Evolutionary conservation across 2,888 invertebrate species (phyloP).

Genomic region (Theretra japonica): DNA sequence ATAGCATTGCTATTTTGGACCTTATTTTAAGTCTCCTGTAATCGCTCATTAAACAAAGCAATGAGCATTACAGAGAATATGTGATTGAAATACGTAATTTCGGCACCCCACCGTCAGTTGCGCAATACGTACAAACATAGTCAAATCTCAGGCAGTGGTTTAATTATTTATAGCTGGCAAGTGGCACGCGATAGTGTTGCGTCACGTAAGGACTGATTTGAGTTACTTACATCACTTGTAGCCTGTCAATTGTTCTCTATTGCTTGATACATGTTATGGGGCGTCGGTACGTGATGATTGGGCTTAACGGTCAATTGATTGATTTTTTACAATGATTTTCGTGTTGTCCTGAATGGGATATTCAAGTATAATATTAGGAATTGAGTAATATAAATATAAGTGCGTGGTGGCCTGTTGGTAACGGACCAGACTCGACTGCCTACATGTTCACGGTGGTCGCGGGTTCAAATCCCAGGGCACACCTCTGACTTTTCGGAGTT

Average conservation of each 20-base stretch:
- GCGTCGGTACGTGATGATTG: neutral
- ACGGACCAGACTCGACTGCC: no score
- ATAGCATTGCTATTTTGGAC: no score
- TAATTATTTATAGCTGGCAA: conserved; percentile 12
- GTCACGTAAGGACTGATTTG: conserved; percentile 3
- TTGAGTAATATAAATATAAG: no score
- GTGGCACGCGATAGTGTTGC: conserved; percentile 11
- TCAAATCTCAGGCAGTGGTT: neutral
- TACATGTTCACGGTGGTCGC: no score
- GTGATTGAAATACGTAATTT: neutral
- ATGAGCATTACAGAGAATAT: neutral
- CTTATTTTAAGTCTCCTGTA: no score
- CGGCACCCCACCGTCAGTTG: neutral
- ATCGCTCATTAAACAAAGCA: neutral
- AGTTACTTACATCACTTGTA: neutral
- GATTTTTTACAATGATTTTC: no score
- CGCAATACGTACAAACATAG: neutral
- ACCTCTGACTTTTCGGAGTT: no score
- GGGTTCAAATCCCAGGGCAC: no score
- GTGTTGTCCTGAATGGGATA: no score
- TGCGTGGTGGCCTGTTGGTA: no score
- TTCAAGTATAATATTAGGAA: no score
- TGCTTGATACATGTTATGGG: neutral
- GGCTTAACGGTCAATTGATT: no score
- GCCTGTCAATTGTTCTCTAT: neutral